A percentile compares a stretch with the other conserved stretches of the same genome.
These are phyloP conservation scores for Andrena marginata DNA, from an alignment of 2,888 invertebrate species.

Conservation along the genomic window DNA sequence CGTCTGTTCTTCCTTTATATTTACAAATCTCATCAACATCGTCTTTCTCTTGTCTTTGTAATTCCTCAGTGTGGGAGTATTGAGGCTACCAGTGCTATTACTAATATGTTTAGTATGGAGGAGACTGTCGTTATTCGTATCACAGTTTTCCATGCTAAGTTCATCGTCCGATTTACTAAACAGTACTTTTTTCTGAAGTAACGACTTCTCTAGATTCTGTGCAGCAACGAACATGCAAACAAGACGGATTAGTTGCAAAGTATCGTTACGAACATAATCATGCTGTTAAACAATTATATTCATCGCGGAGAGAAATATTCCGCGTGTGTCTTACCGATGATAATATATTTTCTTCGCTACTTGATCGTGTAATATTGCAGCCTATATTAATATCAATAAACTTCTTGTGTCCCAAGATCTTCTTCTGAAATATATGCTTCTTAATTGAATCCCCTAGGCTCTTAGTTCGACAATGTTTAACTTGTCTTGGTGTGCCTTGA, in stretches of 20 bases:
- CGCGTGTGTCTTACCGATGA: constrained; percentile 75
- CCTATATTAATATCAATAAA: constrained; percentile 79
- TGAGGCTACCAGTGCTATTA: constrained; percentile 81
- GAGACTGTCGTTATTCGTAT: constrained; percentile 76
- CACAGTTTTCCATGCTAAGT: constrained; percentile 77
- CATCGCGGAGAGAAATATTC: constrained; percentile 1
- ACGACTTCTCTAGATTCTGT: constrained; percentile 77
- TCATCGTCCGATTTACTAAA: constrained; percentile 84
- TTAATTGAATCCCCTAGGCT: constrained; percentile 94
- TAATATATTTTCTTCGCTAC: constrained; percentile 82
- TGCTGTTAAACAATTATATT: constrained; percentile 32
- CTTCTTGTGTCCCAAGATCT: constrained; percentile 81
- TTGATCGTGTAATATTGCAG: constrained; percentile 81
- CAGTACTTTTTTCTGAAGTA: constrained; percentile 74
- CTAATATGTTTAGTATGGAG: constrained; percentile 80
- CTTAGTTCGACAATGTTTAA: constrained; percentile 86
- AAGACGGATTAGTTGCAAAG: constrained; percentile 29
- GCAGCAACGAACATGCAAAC: constrained; percentile 55
- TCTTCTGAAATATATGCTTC: constrained; percentile 93
- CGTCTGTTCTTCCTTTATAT: constrained; percentile 65
- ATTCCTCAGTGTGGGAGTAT: constrained; percentile 68
- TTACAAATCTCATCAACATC: constrained; percentile 72
- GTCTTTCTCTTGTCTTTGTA: constrained; percentile 72
- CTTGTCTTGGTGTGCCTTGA: constrained; percentile 91
- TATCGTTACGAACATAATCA: constrained; percentile 31